These are phyloP conservation scores for Onthophagus sagittarius DNA, from an alignment of 2,888 invertebrate species.

Conservation along the genomic window DNA sequence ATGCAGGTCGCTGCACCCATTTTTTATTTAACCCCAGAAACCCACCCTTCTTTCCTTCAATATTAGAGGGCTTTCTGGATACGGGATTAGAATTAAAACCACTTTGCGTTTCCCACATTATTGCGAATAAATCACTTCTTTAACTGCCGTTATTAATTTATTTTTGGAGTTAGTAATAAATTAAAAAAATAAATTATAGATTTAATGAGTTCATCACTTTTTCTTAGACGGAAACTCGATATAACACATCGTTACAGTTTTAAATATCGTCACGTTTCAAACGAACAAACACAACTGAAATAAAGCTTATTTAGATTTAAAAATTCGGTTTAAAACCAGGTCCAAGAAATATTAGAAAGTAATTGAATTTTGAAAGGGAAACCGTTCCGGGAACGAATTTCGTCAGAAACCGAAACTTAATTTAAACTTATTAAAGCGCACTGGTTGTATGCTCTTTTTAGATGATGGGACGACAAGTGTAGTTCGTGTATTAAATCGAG, in stretches of 20 bases:
- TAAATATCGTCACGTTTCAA: not conserved
- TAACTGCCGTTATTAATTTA: no score
- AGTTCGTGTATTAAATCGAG: not conserved
- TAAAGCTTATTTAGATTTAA: no score
- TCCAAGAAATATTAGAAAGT: no score
- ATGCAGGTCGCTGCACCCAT: slow-evolving; percentile 41
- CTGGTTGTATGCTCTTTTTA: not conserved
- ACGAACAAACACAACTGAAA: no score
- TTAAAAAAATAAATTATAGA: no score
- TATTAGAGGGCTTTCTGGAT: slow-evolving; percentile 24
- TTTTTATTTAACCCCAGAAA: slow-evolving; percentile 40
- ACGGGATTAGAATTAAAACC: slow-evolving; percentile 23
- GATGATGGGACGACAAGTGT: not conserved
- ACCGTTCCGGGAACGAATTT: not conserved
- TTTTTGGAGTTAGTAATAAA: no score
- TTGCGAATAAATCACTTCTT: no score
- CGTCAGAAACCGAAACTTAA: not conserved
- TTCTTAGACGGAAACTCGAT: not conserved
- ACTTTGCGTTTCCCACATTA: slow-evolving; percentile 21
- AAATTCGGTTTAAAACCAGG: no score
- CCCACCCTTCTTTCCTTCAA: slow-evolving; percentile 30
- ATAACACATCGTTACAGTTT: not conserved
- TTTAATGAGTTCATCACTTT: not conserved
- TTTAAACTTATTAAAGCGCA: no score
- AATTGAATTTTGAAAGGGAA: no score